These are phyloP conservation scores for Drosophila gaucha DNA, from an alignment of 2,888 invertebrate genomes.

Conservation along the genomic window DNA sequence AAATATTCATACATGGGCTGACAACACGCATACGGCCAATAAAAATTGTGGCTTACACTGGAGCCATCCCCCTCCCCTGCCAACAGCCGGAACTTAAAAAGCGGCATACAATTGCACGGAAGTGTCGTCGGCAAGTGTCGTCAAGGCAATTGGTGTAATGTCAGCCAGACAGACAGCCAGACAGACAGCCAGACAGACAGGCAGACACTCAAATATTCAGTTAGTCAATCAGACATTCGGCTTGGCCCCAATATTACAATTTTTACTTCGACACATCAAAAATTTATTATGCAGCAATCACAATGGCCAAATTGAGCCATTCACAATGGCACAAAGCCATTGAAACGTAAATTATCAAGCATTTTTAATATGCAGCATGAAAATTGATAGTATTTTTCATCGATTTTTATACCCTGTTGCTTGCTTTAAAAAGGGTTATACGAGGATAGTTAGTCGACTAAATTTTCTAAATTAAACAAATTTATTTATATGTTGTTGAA, in stretches of 20 bases:
- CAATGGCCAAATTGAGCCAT: constrained; percentile 9
- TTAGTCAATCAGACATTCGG: constrained; percentile 36
- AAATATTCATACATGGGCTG: constrained; percentile 79
- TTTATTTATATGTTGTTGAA: too few species aligned
- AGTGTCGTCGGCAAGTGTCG: constrained; percentile 79
- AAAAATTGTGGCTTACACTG: constrained; percentile 53
- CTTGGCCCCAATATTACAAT: constrained; percentile 32
- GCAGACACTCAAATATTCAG: constrained; percentile 47
- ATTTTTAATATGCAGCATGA: constrained; percentile 14
- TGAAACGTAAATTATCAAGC: background rate
- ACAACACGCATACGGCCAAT: constrained; percentile 80
- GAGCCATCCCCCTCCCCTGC: constrained; percentile 2
- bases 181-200: constrained; percentile 7
- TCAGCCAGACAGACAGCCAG: constrained; percentile 33
- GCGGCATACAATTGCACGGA: constrained; percentile 76
- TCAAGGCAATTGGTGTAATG: constrained; percentile 76
- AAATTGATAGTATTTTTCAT: constrained; percentile 13
- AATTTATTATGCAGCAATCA: constrained; percentile 31
- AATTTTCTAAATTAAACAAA: too few species aligned
- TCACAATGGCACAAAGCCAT: constrained; percentile 39
- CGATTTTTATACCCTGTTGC: too few species aligned
- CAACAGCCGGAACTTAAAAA: constrained; percentile 69
- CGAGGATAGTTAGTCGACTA: too few species aligned
- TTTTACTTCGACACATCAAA: constrained; percentile 41
- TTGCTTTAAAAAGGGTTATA: too few species aligned